These are phyloP conservation scores for Helarctos malayanus DNA, from an alignment of 2,797 vertebrate species.

Conservation along the genomic window DNA sequence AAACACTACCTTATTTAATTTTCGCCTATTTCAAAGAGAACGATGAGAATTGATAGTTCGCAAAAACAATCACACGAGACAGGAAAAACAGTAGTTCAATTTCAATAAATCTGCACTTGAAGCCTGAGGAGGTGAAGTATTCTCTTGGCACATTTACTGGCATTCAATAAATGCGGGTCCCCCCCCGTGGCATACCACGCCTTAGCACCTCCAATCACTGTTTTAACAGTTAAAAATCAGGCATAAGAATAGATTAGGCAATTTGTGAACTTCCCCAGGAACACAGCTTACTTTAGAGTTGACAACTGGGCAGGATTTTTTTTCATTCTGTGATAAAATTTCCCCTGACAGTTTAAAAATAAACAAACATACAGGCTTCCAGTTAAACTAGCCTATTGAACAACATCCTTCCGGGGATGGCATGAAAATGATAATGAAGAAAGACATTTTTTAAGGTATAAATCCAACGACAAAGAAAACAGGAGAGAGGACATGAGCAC, in stretches of 20 bases:
- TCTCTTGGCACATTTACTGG: background rate
- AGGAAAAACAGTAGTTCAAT: conserved; percentile 10
- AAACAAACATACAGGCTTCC: background rate
- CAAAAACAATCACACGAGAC: conserved; percentile 3
- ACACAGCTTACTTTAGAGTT: background rate
- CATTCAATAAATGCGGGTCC: background rate
- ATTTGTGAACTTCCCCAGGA: background rate
- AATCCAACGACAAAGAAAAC: background rate
- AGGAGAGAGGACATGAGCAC: background rate
- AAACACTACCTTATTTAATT: background rate
- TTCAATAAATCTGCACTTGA: conserved; percentile 20
- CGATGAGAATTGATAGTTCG: background rate
- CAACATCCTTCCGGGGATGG: background rate
- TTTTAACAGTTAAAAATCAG: background rate
- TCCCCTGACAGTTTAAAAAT: background rate
- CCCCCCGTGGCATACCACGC: too few relatives aligned
- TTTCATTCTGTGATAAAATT: background rate
- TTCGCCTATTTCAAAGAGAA: conserved; percentile 13
- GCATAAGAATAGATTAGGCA: background rate
- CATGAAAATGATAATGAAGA: background rate
- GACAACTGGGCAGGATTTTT: background rate
- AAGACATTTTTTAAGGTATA: background rate
- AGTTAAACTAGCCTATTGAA: background rate
- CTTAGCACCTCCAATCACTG: background rate
- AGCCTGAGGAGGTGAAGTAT: background rate